These are phyloP conservation scores for Scolanthus callimorphus DNA, from an alignment of 92 coral and sea anemone genomes.

Conservation along the genomic window DNA sequence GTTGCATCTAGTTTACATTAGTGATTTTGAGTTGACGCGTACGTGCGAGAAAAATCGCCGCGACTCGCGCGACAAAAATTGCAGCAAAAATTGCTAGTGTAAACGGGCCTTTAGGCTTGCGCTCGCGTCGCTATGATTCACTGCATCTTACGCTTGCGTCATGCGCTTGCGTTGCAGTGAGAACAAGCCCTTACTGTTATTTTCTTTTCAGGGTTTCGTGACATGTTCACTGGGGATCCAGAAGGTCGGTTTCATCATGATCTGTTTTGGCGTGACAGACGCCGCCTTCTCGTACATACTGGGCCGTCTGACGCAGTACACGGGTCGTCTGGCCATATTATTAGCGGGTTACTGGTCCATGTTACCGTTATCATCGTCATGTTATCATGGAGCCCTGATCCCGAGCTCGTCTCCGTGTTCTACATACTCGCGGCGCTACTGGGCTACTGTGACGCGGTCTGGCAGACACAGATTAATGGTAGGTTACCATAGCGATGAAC, in stretches of 20 bases:
- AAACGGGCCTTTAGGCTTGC: too few relatives aligned
- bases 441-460: conserved; percentile 79
- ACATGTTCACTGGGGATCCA: conserved; percentile 76
- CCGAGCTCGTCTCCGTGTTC: conserved; percentile 51
- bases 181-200: too few relatives aligned
- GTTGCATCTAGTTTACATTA: too few relatives aligned
- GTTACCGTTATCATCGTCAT: conserved; percentile 48
- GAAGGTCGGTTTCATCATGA: conserved; percentile 78
- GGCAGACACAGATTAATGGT: conserved; percentile 91
- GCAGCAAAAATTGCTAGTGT: too few relatives aligned
- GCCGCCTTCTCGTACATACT: conserved; percentile 67
- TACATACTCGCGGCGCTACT: conserved; percentile 64
- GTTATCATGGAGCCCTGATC: conserved; percentile 59
- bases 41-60: too few relatives aligned
- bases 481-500: too few relatives aligned
- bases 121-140: too few relatives aligned
- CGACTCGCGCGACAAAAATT: too few relatives aligned
- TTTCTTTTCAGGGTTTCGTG: conserved; percentile 67
- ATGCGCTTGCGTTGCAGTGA: too few relatives aligned
- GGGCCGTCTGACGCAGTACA: conserved; percentile 65
- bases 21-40: too few relatives aligned
- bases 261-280: conserved; percentile 78
- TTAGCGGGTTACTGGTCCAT: conserved; percentile 64
- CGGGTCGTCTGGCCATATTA: conserved; percentile 62
- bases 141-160: too few relatives aligned